Conservation (phyloP, 2,113 vertebrate genomes). For the Sigmodon hispidus region DNA sequence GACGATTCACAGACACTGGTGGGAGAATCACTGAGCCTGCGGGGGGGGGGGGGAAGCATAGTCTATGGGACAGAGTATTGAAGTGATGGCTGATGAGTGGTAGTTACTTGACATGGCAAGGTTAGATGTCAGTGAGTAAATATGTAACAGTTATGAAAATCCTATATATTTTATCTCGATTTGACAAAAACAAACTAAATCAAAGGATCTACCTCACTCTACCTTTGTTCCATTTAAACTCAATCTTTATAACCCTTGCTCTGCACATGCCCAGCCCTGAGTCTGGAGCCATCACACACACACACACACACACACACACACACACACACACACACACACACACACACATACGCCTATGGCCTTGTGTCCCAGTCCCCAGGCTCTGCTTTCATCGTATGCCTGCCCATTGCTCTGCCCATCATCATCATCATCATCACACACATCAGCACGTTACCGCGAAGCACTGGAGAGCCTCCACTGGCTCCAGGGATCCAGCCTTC, state of each 20-base stretch:
- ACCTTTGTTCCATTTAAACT: background rate
- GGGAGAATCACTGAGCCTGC: accelerated
- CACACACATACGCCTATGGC: background rate
- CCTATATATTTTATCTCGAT: background rate
- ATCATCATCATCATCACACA: background rate
- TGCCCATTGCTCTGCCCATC: background rate
- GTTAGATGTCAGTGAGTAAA: background rate
- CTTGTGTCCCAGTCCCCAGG: background rate
- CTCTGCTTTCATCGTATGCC: background rate
- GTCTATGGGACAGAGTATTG: too few relatives aligned
- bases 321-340: background rate
- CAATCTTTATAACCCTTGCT: accelerated
- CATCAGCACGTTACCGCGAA: background rate
- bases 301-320: background rate
- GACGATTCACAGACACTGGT: accelerated
- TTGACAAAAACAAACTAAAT: background rate
- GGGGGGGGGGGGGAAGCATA: background rate
- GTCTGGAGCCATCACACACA: background rate
- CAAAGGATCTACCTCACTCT: background rate
- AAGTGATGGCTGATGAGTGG: background rate
- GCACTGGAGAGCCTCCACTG: background rate
- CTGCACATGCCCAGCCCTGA: background rate
- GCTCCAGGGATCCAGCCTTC: background rate
- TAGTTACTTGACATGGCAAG: background rate
- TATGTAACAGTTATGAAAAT: background rate